phyloP scores from a whole-genome alignment of 35 echinoderm and acorn worm genomes.

The Anneissia japonica region DNA sequence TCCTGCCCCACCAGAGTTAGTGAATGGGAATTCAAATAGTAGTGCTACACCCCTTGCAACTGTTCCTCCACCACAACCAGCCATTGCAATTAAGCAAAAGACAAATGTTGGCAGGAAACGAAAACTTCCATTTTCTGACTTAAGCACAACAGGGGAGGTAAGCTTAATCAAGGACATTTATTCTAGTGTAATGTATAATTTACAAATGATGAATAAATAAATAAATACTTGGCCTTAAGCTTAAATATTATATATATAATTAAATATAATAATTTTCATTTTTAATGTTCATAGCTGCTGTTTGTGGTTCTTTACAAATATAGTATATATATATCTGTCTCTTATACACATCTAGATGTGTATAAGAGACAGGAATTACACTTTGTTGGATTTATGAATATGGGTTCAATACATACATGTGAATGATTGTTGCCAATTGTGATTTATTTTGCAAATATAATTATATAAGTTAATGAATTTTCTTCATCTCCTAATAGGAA shows the following conservation, averaged over 20 bases:
- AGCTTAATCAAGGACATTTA: background rate
- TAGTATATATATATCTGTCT: background rate
- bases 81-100: constrained; percentile 50
- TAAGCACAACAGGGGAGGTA: constrained; percentile 18
- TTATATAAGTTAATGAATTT: background rate
- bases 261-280: too few species aligned
- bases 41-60: background rate
- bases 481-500: background rate
- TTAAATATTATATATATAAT: too few species aligned
- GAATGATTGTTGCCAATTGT: background rate
- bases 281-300: too few species aligned
- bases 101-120: constrained; percentile 65
- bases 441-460: background rate
- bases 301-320: background rate
- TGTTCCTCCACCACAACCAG: background rate
- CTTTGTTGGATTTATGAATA: background rate
- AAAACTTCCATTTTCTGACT: constrained; percentile 53
- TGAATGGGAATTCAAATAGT: background rate
- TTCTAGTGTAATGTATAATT: background rate
- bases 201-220: background rate
- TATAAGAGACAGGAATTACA: background rate
- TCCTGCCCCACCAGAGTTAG: constrained; percentile 59
- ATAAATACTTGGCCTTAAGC: too few species aligned
- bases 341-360: background rate
- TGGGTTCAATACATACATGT: background rate